A percentile compares a stretch with the other conserved stretches of the same genome.
Conservation (phyloP, 2,888 invertebrate genomes). For the Branchellion lobata region DNA sequence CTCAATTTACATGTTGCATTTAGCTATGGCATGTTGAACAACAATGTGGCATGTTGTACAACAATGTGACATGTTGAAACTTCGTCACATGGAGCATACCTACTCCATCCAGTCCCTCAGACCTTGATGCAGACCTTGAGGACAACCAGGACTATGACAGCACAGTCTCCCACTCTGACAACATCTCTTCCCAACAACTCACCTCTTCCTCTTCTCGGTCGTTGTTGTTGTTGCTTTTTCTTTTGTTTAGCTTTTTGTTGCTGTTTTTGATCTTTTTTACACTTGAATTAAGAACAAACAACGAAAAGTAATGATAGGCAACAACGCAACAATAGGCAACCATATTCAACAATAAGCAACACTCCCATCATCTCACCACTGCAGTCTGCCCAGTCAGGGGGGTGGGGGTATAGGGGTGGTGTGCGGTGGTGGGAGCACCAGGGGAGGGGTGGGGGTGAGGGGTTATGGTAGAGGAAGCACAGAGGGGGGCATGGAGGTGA, state of each 20-base stretch:
- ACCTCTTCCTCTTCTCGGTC: background rate
- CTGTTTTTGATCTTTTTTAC: background rate
- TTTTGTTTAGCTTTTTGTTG: too few relatives aligned
- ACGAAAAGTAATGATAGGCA: too few relatives aligned
- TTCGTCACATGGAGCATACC: too few relatives aligned
- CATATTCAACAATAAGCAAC: too few relatives aligned
- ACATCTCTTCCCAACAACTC: slow-evolving; percentile 55
- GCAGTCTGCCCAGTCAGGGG: too few relatives aligned
- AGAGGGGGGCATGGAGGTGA: background rate
- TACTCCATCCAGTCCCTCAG: slow-evolving; percentile 68
- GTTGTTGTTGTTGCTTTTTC: too few relatives aligned
- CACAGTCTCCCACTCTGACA: slow-evolving; percentile 64
- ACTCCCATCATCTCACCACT: too few relatives aligned
- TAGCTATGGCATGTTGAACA: background rate
- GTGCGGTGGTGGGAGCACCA: background rate
- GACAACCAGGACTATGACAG: slow-evolving; percentile 67
- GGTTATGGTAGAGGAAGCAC: background rate
- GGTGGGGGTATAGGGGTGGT: background rate
- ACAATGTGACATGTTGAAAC: too few relatives aligned
- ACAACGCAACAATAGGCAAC: too few relatives aligned
- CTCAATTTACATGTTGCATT: background rate
- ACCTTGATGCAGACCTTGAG: slow-evolving; percentile 68
- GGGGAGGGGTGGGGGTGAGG: background rate
- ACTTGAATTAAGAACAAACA: too few relatives aligned
- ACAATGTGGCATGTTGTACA: too few relatives aligned